These are phyloP conservation scores for Eupsilia transversa DNA, from an alignment of 2,888 invertebrate species.

Conservation along the genomic window DNA sequence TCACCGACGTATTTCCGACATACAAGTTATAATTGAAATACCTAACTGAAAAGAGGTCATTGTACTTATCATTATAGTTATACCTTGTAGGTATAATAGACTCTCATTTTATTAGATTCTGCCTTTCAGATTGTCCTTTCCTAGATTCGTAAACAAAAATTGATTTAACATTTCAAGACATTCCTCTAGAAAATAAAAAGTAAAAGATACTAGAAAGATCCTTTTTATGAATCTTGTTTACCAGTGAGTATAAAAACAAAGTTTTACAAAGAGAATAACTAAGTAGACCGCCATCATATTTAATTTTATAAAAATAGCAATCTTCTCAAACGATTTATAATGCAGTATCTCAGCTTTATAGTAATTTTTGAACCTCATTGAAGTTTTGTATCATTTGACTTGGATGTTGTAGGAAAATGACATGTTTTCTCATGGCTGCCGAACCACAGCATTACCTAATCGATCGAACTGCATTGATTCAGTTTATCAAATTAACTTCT, in stretches of 20 bases:
- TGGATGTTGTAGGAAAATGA: background rate
- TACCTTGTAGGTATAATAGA: background rate
- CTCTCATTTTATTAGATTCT: background rate
- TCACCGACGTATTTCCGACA: too few species aligned
- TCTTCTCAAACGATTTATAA: conserved; percentile 4
- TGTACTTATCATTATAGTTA: background rate
- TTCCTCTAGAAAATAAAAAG: background rate
- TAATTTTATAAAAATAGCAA: conserved; percentile 15
- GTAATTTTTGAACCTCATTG: background rate
- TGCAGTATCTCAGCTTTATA: background rate
- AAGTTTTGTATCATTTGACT: background rate
- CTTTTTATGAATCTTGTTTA: conserved; percentile 4
- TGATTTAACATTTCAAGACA: background rate
- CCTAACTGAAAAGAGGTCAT: background rate
- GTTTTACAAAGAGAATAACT: conserved; percentile 29
- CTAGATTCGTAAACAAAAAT: background rate
- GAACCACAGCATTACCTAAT: background rate
- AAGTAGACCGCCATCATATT: conserved; percentile 15
- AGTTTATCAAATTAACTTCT: background rate
- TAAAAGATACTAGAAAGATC: background rate
- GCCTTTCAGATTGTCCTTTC: background rate
- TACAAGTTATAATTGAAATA: background rate
- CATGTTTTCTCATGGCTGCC: background rate
- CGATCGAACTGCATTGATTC: background rate
- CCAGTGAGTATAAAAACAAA: conserved; percentile 4